Evolutionary conservation across 2,113 vertebrate species (phyloP), one percentile per base, ranked within the genome.

Genomic region (Notarius quadriscutis): DNA sequence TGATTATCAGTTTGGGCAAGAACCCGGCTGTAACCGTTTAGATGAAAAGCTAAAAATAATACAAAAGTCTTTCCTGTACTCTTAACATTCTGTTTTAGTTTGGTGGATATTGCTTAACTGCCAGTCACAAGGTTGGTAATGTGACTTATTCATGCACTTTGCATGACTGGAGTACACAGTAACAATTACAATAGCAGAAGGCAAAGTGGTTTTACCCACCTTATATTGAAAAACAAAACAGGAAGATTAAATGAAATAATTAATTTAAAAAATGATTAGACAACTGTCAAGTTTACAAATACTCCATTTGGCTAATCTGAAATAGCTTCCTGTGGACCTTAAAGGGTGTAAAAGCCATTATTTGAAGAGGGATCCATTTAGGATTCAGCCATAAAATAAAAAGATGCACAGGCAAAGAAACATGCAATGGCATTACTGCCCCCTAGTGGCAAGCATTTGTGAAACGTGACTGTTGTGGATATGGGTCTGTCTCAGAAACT

Each of bases 391-490:
- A 48, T 41, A 41, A 81, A 67, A 48, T 41, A 41, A 81, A 67
- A 22, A 12, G 11, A 41, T 4, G 17, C 17, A 48, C 51, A 77
- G 48, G n/a, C 20, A 58, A 63, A 30, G 34, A 62, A 53, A 20
- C 10, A 77, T 3, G 9, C 12, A 18, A 48, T 17, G 71, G 25
- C 17, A 53, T 60, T 41, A 62, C 71, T 58, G 62, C 41, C 83
- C 71, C 60, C 89, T 89, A 17, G 83, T 85, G 86, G 78, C n/a
- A n/a, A 22, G 25, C 30, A 71, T 79, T 78, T 62, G 50, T 71
- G 53, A 79, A 80, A 71, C 48, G 2, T 69, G 27, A 41, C 11
- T 27, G 20, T 17, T 15, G 51, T 86, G 25, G 15, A 41, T 41
- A 41, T 41, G 34, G 34, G 34, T 41, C 34, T 2, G 34, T 41